These are phyloP conservation scores for Campopleginae sp. DNA, from an alignment of 2,888 invertebrate genomes.

Conservation along the genomic window DNA sequence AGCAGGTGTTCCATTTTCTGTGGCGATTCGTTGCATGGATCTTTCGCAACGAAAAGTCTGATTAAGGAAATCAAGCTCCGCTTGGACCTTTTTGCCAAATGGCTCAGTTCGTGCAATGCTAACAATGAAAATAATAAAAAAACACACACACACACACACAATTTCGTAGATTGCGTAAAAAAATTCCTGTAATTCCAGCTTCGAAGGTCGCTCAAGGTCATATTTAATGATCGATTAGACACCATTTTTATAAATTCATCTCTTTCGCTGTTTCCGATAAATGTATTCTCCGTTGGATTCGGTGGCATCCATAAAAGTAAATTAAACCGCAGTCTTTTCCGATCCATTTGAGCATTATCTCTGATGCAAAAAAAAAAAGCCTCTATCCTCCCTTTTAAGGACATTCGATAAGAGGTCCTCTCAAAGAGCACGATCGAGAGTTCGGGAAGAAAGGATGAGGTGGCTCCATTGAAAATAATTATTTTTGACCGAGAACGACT, in stretches of 20 bases:
- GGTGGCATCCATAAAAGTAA: conserved; percentile 50
- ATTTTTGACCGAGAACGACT: conserved; percentile 72
- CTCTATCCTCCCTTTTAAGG: conserved; percentile 64
- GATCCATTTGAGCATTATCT: conserved; percentile 69
- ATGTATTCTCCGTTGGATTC: conserved; percentile 29
- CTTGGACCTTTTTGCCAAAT: conserved; percentile 2
- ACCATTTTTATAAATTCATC: not conserved
- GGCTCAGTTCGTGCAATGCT: too few species aligned
- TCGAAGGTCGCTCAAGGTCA: not conserved
- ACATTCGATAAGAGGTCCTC: conserved; percentile 68
- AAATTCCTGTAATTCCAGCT: not conserved
- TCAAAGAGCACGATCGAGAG: conserved; percentile 59
- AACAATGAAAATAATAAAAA: too few species aligned
- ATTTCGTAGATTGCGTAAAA: not conserved
- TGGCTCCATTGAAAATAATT: conserved; percentile 68
- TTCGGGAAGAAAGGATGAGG: conserved; percentile 27
- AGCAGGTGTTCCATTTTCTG: conserved; percentile 24
- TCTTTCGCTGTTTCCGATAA: conserved; percentile 44
- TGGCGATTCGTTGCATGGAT: conserved; percentile 9
- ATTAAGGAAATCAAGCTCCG: not conserved
- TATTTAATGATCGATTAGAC: not conserved
- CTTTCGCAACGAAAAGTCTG: not conserved
- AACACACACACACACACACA: too few species aligned
- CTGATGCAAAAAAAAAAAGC: conserved; percentile 66
- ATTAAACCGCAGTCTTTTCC: conserved; percentile 67